Conservation (phyloP, 35 echinoderm and acorn worm species). For the Hemicentrotus pulcherrimus region DNA sequence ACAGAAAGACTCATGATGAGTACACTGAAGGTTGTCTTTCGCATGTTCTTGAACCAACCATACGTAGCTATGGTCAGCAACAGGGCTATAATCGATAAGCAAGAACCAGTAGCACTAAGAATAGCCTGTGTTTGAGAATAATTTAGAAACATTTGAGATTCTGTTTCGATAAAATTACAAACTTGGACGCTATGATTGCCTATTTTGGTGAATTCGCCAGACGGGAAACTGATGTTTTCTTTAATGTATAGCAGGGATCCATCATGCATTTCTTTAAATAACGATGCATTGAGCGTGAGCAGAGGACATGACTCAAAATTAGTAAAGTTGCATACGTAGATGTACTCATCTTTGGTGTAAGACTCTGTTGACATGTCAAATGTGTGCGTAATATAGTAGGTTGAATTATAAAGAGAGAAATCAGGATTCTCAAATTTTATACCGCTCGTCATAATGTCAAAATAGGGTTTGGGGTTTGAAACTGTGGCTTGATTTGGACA, state of each 20-base stretch:
- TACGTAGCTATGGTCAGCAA: conserved; percentile 9
- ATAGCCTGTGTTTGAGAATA: background rate
- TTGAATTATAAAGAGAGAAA: background rate
- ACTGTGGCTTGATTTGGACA: background rate
- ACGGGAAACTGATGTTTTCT: background rate
- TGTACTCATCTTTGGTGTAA: background rate
- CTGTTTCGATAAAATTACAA: background rate
- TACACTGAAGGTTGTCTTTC: background rate
- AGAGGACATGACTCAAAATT: background rate
- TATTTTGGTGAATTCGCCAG: background rate
- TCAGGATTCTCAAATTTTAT: background rate
- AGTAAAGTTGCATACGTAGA: background rate
- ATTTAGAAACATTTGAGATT: background rate
- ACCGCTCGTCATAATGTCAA: background rate
- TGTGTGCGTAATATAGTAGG: background rate
- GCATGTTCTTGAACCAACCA: background rate
- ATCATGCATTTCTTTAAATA: background rate
- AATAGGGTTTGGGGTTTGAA: background rate
- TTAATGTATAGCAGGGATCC: background rate
- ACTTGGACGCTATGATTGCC: background rate
- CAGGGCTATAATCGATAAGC: background rate
- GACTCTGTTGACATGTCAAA: background rate
- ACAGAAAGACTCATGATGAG: conserved; percentile 15
- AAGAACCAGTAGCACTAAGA: background rate
- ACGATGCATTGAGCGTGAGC: background rate